Evolutionary conservation across 2,113 vertebrate genomes (phyloP).

Genomic region (Gobiocypris rarus): DNA sequence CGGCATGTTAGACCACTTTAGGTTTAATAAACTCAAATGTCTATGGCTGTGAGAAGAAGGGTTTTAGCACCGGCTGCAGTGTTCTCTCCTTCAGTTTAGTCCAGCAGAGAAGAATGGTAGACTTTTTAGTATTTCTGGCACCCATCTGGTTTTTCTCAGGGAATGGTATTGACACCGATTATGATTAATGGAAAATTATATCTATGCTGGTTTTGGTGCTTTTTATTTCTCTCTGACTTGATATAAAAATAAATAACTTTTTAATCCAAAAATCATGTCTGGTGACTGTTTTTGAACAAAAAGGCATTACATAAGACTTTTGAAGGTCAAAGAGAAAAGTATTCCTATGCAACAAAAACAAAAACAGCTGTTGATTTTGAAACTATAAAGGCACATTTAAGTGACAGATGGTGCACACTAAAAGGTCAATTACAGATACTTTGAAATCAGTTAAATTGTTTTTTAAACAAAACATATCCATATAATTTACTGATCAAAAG

Average conservation of each 20-base stretch:
- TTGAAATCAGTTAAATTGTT: neutral
- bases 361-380: slow-evolving; percentile 7
- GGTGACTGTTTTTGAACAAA: neutral
- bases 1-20: neutral
- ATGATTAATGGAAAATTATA: slow-evolving; percentile 2
- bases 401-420: neutral
- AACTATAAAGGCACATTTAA: neutral
- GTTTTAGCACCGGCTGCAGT: neutral
- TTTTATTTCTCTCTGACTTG: neutral
- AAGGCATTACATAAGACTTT: neutral
- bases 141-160: slow-evolving; percentile 1
- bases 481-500: neutral
- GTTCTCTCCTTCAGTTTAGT: neutral
- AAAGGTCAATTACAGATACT: neutral
- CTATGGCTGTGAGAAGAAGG: neutral
- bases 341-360: too few relatives aligned
- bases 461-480: neutral
- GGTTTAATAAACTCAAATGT: neutral
- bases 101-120: neutral
- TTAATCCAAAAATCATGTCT: slow-evolving; percentile 8
- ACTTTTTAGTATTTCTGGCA: neutral
- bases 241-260: neutral
- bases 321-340: neutral
- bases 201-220: neutral
- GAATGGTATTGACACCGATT: neutral